Conservation (phyloP, 2,888 invertebrate species). For the Oligia strigilis region DNA sequence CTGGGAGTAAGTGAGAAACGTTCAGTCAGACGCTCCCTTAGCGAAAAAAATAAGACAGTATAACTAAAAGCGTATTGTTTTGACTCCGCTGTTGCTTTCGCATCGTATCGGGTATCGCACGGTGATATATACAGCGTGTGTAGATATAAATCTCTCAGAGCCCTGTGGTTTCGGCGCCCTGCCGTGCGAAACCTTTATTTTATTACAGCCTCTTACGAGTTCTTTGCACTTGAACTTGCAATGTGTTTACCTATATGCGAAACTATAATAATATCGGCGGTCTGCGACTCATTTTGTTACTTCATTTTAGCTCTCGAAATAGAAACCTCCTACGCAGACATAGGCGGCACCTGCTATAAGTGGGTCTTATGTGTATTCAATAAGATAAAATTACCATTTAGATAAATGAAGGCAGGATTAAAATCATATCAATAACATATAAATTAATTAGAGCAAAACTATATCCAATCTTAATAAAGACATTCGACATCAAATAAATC, state of each 20-base stretch:
- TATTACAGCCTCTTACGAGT: constrained; percentile 81
- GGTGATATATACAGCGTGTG: constrained; percentile 65
- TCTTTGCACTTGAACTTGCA: constrained; percentile 79
- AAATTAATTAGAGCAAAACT: constrained; percentile 49
- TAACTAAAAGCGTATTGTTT: constrained; percentile 72
- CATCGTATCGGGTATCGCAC: constrained; percentile 73
- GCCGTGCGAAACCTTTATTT: constrained; percentile 81
- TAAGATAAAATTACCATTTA: constrained; percentile 46
- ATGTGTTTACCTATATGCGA: constrained; percentile 56
- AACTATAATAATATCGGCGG: constrained; percentile 37
- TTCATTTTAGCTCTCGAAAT: constrained; percentile 28
- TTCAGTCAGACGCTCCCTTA: constrained; percentile 38
- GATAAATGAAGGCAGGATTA: constrained; percentile 47
- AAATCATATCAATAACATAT: constrained; percentile 55
- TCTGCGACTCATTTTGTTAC: constrained; percentile 22
- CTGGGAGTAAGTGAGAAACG: constrained; percentile 40
- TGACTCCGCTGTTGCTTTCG: constrained; percentile 64
- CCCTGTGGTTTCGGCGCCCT: constrained; percentile 79
- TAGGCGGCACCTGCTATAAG: constrained; percentile 19
- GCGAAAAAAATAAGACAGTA: constrained; percentile 64
- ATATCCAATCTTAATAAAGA: constrained; percentile 45
- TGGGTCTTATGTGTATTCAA: constrained; percentile 34
- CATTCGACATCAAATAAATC: constrained; percentile 57
- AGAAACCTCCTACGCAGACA: constrained; percentile 24
- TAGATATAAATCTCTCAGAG: constrained; percentile 71